phyloP scores from a whole-genome alignment of 2,888 invertebrate genomes.

The Mycalesis mineus region DNA sequence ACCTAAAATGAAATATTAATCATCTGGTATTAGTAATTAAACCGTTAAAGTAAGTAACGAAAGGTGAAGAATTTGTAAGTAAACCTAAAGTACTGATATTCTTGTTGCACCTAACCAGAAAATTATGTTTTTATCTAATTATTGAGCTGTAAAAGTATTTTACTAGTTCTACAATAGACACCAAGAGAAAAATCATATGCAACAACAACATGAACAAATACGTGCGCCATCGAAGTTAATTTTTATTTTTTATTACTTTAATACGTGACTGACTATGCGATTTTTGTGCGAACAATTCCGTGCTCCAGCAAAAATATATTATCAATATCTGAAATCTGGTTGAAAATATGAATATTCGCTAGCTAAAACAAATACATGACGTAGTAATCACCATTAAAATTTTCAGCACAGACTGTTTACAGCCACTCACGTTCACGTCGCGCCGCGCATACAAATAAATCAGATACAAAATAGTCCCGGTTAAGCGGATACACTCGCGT shows the following conservation, averaged over 20 bases:
- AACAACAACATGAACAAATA: not conserved
- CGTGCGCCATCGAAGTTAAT: not conserved
- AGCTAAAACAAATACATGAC: conserved; percentile 26
- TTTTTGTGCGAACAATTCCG: not conserved
- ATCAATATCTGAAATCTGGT: not conserved
- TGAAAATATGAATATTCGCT: conserved; percentile 3
- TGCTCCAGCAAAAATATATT: not conserved
- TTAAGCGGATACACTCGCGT: conserved; percentile 70
- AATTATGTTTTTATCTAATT: too few species aligned
- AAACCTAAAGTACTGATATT: too few species aligned
- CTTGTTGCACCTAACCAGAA: too few species aligned
- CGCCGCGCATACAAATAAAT: conserved; percentile 64
- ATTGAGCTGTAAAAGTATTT: too few species aligned
- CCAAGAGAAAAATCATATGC: too few species aligned
- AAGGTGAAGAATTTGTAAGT: too few species aligned
- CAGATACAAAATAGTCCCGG: conserved; percentile 65
- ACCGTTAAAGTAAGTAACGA: too few species aligned
- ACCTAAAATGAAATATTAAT: too few species aligned
- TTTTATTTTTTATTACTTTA: not conserved
- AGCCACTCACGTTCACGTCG: conserved; percentile 38
- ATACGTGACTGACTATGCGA: not conserved
- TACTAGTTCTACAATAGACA: too few species aligned
- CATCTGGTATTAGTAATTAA: too few species aligned
- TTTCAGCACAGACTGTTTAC: conserved; percentile 45
- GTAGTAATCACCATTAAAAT: conserved; percentile 35